Conservation (phyloP, 2,113 vertebrate species). For the Thryonomys swinderianus region DNA sequence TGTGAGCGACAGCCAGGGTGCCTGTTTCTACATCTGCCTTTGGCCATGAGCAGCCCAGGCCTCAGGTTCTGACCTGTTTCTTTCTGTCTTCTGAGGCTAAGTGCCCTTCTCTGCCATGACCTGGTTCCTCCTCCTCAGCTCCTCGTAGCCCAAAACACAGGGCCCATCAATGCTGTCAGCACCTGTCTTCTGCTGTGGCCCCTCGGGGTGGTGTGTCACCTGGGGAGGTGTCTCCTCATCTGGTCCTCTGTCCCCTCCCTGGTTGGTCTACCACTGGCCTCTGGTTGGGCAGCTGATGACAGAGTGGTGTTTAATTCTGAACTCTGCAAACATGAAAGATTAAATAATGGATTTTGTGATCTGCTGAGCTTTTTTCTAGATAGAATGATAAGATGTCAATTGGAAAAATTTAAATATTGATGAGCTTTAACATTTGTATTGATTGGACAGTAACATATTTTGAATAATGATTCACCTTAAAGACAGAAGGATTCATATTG, state of each 20-base stretch:
- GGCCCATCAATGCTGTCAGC: neutral
- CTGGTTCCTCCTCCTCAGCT: neutral
- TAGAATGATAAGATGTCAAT: slow-evolving; percentile 75
- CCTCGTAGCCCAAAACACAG: neutral
- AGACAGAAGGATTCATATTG: slow-evolving; percentile 64
- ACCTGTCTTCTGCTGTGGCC: neutral
- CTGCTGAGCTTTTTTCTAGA: slow-evolving; percentile 45
- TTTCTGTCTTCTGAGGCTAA: neutral
- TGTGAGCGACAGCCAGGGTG: neutral
- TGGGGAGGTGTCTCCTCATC: rapidly evolving
- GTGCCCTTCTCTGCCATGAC: neutral
- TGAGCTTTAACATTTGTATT: slow-evolving; percentile 78
- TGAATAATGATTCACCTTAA: slow-evolving; percentile 81
- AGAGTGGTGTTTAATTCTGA: slow-evolving; percentile 64
- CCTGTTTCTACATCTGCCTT: neutral
- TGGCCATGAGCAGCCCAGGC: neutral
- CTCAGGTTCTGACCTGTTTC: neutral
- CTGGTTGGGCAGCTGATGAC: slow-evolving; percentile 11
- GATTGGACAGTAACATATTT: slow-evolving; percentile 80
- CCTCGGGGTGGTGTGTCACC: rapidly evolving
- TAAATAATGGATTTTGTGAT: slow-evolving; percentile 79
- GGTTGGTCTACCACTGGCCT: neutral
- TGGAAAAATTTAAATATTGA: slow-evolving; percentile 81
- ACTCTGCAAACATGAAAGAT: slow-evolving; percentile 73
- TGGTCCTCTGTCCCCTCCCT: neutral